These are phyloP conservation scores for Mantis religiosa DNA, from an alignment of 2,888 invertebrate genomes.

Conservation along the genomic window DNA sequence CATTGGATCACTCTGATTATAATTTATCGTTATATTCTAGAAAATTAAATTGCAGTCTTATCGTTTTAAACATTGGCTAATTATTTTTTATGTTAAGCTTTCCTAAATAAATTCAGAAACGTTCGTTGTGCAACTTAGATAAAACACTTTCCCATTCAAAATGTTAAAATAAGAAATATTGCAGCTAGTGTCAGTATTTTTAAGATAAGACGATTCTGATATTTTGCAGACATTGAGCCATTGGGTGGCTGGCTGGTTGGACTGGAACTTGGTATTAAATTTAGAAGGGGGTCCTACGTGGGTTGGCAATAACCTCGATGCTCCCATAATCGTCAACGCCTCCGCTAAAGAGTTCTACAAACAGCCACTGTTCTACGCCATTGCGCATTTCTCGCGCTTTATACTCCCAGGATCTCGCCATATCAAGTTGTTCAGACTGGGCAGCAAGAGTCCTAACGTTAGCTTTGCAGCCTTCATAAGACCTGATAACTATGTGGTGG, in stretches of 20 bases:
- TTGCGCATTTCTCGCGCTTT: constrained; percentile 77
- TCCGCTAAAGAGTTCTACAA: constrained; percentile 72
- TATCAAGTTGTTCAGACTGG: constrained; percentile 37
- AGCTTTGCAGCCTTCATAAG: constrained; percentile 7
- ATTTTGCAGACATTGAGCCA: constrained; percentile 62
- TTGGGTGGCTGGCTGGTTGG: constrained; percentile 78
- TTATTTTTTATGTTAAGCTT: neutral
- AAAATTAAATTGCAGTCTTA: no score
- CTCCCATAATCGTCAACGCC: constrained; percentile 66
- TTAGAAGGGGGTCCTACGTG: constrained; percentile 76
- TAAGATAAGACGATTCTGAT: neutral
- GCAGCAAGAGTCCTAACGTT: neutral
- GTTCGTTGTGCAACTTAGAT: neutral
- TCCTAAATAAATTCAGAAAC: neutral
- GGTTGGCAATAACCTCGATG: constrained; percentile 72
- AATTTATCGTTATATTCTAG: no score
- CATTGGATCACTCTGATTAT: no score
- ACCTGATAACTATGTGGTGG: constrained; percentile 4
- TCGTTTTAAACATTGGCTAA: no score
- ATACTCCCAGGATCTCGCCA: constrained; percentile 56
- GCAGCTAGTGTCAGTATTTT: neutral
- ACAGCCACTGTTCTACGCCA: constrained; percentile 81
- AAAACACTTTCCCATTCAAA: neutral
- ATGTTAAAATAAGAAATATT: neutral
- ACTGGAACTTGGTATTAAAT: constrained; percentile 86